Conservation (phyloP, 1,140 invertebrate genomes). For the Leptinotarsa lineolata region DNA sequence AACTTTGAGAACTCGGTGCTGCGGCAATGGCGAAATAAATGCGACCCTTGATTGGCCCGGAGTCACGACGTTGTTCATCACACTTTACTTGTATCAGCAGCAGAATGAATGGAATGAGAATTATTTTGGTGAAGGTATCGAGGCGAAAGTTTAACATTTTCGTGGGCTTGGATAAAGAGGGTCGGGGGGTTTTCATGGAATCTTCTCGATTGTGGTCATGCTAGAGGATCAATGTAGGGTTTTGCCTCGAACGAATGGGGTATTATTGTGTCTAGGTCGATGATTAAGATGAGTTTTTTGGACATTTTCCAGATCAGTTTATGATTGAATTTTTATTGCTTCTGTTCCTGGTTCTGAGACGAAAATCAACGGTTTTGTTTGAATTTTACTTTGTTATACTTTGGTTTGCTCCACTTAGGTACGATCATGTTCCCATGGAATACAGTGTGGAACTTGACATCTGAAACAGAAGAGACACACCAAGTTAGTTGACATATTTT, state of each 20-base stretch:
- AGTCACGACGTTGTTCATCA: constrained; percentile 18
- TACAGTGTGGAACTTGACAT: constrained; percentile 17
- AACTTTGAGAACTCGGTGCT: constrained; percentile 45
- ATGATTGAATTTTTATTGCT: constrained; percentile 35
- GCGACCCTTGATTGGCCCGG: constrained; percentile 28
- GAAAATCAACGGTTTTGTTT: constrained; percentile 26
- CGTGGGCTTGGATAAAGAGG: constrained; percentile 33
- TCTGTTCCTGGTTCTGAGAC: constrained; percentile 31
- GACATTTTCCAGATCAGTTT: constrained; percentile 46
- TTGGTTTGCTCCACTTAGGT: constrained; percentile 36
- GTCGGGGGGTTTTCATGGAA: constrained; percentile 28
- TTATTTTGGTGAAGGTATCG: constrained; percentile 35
- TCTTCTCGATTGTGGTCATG: constrained; percentile 24
- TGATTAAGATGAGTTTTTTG: constrained; percentile 52
- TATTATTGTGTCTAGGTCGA: constrained; percentile 55
- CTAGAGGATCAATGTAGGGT: neutral
- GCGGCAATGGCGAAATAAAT: constrained; percentile 54
- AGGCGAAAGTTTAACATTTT: constrained; percentile 37
- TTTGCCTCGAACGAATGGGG: constrained; percentile 19
- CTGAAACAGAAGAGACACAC: constrained; percentile 36
- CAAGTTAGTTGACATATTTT: too few relatives aligned
- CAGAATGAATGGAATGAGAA: constrained; percentile 38
- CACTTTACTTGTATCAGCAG: constrained; percentile 33
- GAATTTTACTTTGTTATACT: constrained; percentile 43
- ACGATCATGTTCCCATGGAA: constrained; percentile 37